These are phyloP conservation scores for Isoperla grammatica DNA, from an alignment of 2,888 invertebrate species.

Conservation along the genomic window DNA sequence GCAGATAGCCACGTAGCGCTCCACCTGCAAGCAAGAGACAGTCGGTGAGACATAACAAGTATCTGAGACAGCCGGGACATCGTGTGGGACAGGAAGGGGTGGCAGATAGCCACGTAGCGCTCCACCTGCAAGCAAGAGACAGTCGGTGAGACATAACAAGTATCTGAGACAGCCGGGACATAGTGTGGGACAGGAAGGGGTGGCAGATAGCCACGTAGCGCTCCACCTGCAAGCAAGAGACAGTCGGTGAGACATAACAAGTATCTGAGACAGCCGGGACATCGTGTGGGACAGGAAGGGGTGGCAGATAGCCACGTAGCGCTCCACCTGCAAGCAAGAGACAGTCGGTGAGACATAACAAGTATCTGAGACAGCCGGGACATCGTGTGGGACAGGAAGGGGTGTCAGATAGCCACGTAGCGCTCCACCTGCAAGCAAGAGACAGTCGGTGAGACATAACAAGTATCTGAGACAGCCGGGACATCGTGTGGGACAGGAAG, in stretches of 20 bases:
- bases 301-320: conserved; percentile 60
- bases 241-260: no score
- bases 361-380: conserved; percentile 75
- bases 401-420: conserved; percentile 60
- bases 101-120: conserved; percentile 60
- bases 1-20: conserved; percentile 61
- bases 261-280: conserved; percentile 74
- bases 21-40: conserved; percentile 44
- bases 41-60: conserved; percentile 32
- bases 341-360: no score
- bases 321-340: conserved; percentile 54
- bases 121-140: conserved; percentile 45
- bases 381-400: conserved; percentile 76
- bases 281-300: conserved; percentile 79
- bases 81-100: conserved; percentile 74
- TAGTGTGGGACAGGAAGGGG: conserved; percentile 75
- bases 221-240: conserved; percentile 54
- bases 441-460: no score
- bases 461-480: conserved; percentile 73
- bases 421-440: conserved; percentile 59
- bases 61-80: conserved; percentile 79
- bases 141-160: conserved; percentile 32
- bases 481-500: conserved; percentile 75
- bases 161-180: conserved; percentile 76
- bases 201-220: conserved; percentile 61